Conservation (phyloP, 2,797 vertebrate species). For the Eulemur coronatus region DNA sequence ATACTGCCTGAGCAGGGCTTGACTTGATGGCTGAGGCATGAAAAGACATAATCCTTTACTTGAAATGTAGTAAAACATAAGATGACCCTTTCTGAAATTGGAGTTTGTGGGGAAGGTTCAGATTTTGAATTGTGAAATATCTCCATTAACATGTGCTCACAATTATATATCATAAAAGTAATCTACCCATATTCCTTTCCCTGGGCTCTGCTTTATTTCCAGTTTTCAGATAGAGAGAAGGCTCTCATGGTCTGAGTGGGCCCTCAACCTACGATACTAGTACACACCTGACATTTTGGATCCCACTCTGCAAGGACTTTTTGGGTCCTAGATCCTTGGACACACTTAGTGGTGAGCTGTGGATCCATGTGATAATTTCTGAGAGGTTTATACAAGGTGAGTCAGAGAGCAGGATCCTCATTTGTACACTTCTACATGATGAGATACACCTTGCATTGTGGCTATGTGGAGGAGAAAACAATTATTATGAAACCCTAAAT, state of each 20-base stretch:
- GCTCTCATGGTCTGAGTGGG: accelerated
- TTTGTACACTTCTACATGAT: background rate
- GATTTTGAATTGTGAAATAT: background rate
- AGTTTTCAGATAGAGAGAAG: background rate
- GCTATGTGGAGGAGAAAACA: background rate
- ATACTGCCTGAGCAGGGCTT: accelerated
- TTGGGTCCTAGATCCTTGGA: too few species aligned
- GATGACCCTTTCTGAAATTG: background rate
- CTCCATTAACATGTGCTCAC: background rate
- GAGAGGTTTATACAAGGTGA: too few species aligned
- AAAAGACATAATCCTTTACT: background rate
- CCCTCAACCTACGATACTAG: background rate
- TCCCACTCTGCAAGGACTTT: background rate
- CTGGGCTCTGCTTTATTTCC: accelerated
- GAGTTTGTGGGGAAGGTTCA: background rate
- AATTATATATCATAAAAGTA: accelerated
- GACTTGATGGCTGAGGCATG: background rate
- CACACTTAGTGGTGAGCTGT: accelerated
- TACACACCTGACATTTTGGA: accelerated
- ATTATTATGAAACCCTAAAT: background rate
- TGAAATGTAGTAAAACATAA: background rate
- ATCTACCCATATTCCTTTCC: background rate
- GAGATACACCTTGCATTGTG: accelerated
- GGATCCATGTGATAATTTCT: background rate
- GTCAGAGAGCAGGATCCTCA: background rate